Base-by-base conservation (phyloP, 2,888 invertebrate genomes). In the Gymnocheta viridis region DNA sequence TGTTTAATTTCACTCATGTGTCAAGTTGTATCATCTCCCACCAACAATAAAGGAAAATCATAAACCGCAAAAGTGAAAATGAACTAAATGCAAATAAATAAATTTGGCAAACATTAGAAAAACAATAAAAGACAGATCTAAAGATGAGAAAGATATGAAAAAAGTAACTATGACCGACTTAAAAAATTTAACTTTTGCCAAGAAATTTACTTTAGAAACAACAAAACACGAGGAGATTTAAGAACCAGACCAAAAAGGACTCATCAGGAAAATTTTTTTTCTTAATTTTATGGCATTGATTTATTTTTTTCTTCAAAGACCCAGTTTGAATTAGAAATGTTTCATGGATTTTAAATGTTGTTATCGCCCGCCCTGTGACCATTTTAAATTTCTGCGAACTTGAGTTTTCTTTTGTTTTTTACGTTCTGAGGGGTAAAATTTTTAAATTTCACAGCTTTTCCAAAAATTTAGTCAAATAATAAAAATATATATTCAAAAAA, bases 161-260 rank as follows among this genome's bases (percentile, higher is more conserved):
- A 70, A 79, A 49, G 2, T 29, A 7, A 72, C 38, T 81, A n/a
- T 74, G 73, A 67, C 74, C 81, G 69, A 81, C 38, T 76, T 73
- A 19, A 38, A 60, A n/a, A 74, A 81, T 69, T 27, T 19, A 69
- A 22, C 62, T 62, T 62, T 69, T 69, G 81, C 69, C 81, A 74
- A 49, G 9, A 41, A 49, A 73, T 14, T 58, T 49, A 38, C 58
- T 77, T 76, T 19, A 19, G n/a, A 54, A 7, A n/a, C 22, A 51
- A 51, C 2, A n/a, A 35, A 51, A 51, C 51, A 51, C 14, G 4
- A 2, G 4, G 24, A 22, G 24, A 24, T 24, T 24, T 22, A 51
- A 24, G 24, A 22, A 24, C 49, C 12, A 51, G 49, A 24, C 10
- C 12, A 5, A 22, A 14, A 51, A 51, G 49, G 49, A 51, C 24